Conservation (phyloP, 2,113 vertebrate species). For the Phyllostomus hastatus region DNA sequence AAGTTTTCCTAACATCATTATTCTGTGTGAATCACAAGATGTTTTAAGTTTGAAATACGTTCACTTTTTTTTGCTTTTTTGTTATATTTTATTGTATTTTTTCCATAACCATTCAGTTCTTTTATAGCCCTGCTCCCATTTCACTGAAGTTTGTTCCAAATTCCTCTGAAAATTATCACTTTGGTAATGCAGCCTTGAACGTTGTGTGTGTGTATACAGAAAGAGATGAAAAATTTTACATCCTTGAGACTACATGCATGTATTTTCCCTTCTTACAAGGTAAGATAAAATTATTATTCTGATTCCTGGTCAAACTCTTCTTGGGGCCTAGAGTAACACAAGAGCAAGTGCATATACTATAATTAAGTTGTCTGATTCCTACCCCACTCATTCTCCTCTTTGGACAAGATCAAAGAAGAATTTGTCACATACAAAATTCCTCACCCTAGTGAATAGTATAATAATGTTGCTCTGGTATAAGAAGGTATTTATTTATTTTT, state of each 20-base stretch:
- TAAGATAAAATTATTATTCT: not conserved
- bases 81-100: no score
- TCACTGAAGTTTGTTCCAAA: not conserved
- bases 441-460: not conserved
- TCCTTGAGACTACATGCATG: not conserved
- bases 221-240: not conserved
- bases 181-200: not conserved
- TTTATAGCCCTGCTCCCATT: not conserved
- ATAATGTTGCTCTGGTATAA: not conserved
- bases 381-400: not conserved
- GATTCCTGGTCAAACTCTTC: not conserved
- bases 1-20: not conserved
- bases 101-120: no score
- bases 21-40: not conserved
- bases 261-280: not conserved
- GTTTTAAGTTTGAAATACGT: not conserved
- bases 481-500: not conserved
- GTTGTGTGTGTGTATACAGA: not conserved
- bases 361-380: conserved; percentile 21
- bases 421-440: not conserved
- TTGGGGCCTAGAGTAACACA: not conserved
- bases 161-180: conserved; percentile 13
- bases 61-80: not conserved
- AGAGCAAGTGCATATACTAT: not conserved
- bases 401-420: not conserved